Percentiles rank a stretch among this genome's conserved stretches.
These are phyloP conservation scores for Pollenia angustigena DNA, from an alignment of 2,888 invertebrate genomes.

Conservation along the genomic window DNA sequence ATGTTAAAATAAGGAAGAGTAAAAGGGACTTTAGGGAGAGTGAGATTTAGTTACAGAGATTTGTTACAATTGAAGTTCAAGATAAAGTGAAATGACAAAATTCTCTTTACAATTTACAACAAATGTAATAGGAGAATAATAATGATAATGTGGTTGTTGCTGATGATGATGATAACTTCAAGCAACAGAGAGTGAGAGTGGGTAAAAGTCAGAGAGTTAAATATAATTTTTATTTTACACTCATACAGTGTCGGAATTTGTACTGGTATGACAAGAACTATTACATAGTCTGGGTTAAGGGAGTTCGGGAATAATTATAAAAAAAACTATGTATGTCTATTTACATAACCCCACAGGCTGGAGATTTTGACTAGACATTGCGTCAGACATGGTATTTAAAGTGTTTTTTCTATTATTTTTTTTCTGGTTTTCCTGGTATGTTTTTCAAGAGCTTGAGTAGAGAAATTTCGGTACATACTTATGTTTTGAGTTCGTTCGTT, in stretches of 20 bases:
- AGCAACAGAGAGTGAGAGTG: constrained; percentile 47
- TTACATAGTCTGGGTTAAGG: neutral
- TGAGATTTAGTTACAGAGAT: constrained; percentile 56
- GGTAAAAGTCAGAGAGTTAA: constrained; percentile 36
- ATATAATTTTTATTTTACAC: constrained; percentile 6
- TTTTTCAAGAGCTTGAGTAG: constrained; percentile 26
- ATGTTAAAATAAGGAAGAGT: constrained; percentile 32
- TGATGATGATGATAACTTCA: neutral
- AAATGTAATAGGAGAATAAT: constrained; percentile 22
- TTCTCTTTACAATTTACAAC: constrained; percentile 57
- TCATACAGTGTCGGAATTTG: constrained; percentile 32
- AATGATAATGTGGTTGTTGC: no score
- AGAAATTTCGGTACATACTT: constrained; percentile 4
- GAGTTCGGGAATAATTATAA: constrained; percentile 17
- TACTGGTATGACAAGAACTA: neutral
- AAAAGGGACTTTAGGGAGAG: constrained; percentile 31
- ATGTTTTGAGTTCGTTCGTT: constrained; percentile 2
- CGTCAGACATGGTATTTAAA: constrained; percentile 59
- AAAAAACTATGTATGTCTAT: constrained; percentile 20
- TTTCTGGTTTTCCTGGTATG: neutral
- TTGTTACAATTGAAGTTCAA: constrained; percentile 59
- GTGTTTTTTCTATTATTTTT: constrained; percentile 6
- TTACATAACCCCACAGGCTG: constrained; percentile 41
- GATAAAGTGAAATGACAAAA: constrained; percentile 55
- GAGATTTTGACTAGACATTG: constrained; percentile 64